phyloP scores from a whole-genome alignment of 2,113 vertebrate genomes.

The Camarhynchus parvulus region DNA sequence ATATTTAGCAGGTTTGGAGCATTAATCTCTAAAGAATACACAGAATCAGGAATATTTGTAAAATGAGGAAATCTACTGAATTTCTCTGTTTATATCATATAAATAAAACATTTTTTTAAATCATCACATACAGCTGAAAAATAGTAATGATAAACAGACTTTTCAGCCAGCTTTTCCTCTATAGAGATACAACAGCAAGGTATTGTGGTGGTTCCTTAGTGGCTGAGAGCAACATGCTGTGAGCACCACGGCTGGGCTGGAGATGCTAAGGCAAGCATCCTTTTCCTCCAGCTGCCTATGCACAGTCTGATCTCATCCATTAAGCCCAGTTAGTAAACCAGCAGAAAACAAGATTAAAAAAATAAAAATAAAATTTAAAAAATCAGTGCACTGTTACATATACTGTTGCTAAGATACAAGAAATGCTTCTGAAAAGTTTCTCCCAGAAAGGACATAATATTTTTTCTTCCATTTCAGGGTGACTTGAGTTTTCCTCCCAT shows the following conservation, averaged over 20 bases:
- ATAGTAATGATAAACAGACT: neutral
- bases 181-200: neutral
- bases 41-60: neutral
- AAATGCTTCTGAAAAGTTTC: neutral
- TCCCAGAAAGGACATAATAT: neutral
- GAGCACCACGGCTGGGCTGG: neutral
- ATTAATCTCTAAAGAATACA: neutral
- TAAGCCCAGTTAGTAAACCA: neutral
- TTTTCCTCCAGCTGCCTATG: neutral
- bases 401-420: neutral
- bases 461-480: neutral
- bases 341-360: neutral
- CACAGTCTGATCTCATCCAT: neutral
- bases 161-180: neutral
- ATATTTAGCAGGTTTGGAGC: neutral
- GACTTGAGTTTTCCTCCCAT: neutral
- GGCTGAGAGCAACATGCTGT: rapidly evolving
- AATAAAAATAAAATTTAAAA: neutral
- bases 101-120: neutral
- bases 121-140: neutral
- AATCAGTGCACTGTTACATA: neutral
- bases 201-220: neutral
- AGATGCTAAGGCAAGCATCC: neutral
- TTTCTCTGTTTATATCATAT: neutral
- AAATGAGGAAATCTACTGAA: neutral